Base-by-base conservation (phyloP, 2,797 vertebrate species). In the Ceyx erithaca region DNA sequence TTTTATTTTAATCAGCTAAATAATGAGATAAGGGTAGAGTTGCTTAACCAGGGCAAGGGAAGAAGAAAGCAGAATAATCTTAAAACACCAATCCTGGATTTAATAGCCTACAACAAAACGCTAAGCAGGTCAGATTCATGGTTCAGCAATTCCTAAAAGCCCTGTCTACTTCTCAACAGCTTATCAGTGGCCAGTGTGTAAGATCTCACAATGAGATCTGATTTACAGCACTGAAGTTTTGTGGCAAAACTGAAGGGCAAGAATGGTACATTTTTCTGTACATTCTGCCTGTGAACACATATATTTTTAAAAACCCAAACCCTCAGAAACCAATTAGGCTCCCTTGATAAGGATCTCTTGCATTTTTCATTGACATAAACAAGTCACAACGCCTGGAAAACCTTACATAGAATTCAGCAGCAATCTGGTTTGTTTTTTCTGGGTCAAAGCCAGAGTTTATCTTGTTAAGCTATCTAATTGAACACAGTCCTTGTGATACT, bases 41-140 rank as follows among this genome's bases (percentile, higher is more conserved):
- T 96, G 92, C 96, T 97, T 97, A 98, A 97, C 95, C 91, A 97
- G 86, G 81, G 87, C 95, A 96, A 93, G 41, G 70, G 58, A 96
- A 96, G 93, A 97, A 97, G 95, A 96, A 97, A 97, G 95, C 70
- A 49, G 93, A 97, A 97, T 95, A 91, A 90, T 97, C 97, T 97
- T 97, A 96, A 97, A 97, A 94, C 91, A 92, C 89, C 96, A 97
- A 96, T 97, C 96, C 96, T 94, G 92, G 92, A 96, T 97, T 98
- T 98, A 98, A 97, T 96, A 97, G 97, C 95, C 91, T 97, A 97
- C 97, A 97, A 97, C 97, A 98, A 98, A 98, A 97, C 96, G 95
- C 96, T 98, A 97, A 98, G 96, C 97, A 97, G 98, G 97, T 98
- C 97, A 97, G 85, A 97, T 97, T 97, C 96, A 97, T 93, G 98